Conservation (phyloP, 2,888 invertebrate genomes). For the Pasiphila rectangulata region DNA sequence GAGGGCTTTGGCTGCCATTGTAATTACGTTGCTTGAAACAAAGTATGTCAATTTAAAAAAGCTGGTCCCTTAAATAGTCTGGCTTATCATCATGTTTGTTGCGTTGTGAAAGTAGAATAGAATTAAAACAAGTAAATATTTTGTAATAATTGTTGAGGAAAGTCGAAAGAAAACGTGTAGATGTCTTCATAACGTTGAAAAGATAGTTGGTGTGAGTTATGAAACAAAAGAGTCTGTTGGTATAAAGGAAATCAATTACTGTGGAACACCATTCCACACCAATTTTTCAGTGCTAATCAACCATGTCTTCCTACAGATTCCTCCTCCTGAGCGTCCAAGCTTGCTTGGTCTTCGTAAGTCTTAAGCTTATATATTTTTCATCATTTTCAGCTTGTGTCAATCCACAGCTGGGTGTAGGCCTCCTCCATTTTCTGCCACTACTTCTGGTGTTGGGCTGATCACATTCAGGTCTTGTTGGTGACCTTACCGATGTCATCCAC, state of each 20-base stretch:
- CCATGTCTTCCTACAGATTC: constrained; percentile 20
- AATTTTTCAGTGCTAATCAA: not conserved
- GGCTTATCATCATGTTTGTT: not conserved
- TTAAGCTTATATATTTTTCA: not conserved
- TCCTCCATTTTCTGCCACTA: no score
- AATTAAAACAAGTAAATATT: no score
- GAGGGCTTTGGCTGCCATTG: constrained; percentile 35
- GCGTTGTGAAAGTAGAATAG: not conserved
- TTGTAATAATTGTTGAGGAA: constrained; percentile 27
- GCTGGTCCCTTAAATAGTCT: no score
- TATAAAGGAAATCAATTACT: not conserved
- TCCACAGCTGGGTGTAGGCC: no score
- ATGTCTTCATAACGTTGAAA: no score
- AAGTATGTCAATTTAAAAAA: no score
- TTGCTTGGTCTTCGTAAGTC: constrained; percentile 13
- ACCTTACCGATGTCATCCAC: no score
- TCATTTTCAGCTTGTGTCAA: not conserved
- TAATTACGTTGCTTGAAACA: no score
- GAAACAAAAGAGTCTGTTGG: no score
- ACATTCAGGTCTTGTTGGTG: no score
- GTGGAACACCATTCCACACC: not conserved
- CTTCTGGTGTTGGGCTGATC: no score
- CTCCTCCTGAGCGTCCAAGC: constrained; percentile 40
- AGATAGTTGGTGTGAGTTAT: no score
- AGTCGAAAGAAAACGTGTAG: constrained; percentile 2